phyloP scores from a whole-genome alignment of 2,113 vertebrate genomes.

The Microcebus murinus region DNA sequence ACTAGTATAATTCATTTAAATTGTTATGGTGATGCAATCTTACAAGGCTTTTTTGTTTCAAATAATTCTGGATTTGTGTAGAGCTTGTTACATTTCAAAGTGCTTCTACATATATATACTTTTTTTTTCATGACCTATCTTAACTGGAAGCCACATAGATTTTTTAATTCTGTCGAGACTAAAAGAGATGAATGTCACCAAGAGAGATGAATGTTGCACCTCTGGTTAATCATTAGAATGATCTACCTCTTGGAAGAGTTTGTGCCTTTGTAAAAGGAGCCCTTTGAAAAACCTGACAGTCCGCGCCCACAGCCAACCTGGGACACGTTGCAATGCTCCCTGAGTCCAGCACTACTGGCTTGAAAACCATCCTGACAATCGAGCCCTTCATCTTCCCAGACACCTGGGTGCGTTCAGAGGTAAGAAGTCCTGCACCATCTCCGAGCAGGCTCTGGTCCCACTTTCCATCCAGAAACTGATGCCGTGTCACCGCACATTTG shows the following conservation, averaged over 20 bases:
- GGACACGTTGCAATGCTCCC: neutral
- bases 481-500: fast-evolving
- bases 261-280: neutral
- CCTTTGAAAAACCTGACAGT: neutral
- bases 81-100: conserved; percentile 20
- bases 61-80: conserved; percentile 32
- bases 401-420: too few species aligned
- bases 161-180: conserved; percentile 32
- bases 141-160: neutral
- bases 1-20: neutral
- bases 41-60: neutral
- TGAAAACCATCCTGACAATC: neutral
- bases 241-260: neutral
- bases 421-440: neutral
- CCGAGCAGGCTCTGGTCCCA: neutral
- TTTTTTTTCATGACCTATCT: too few species aligned
- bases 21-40: neutral
- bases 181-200: neutral
- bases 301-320: neutral
- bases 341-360: neutral
- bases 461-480: neutral
- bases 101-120: neutral
- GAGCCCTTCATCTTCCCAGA: neutral
- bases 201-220: neutral
- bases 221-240: neutral